Evolutionary conservation across 2,113 vertebrate species (phyloP), one percentile per base, ranked within the genome.

Genomic region (Penelope pileata): DNA sequence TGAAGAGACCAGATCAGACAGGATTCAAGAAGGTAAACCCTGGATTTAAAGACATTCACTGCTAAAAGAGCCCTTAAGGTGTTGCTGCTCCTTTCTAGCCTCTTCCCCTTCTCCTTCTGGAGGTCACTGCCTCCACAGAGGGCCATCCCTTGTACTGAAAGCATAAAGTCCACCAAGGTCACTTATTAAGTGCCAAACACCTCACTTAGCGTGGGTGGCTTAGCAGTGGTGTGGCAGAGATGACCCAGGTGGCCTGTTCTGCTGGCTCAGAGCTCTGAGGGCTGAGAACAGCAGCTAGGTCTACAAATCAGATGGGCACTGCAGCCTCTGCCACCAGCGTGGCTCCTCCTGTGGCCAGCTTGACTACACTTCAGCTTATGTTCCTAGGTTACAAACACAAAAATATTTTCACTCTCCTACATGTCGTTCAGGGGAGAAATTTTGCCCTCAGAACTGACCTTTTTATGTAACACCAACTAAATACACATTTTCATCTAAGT

Each of bases 301-400:
- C 54, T n/a, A 21, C n/a, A 58, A 58, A 58, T 66, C 58, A 85
- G 70, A 47, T 75, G 82, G 38, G 59, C 0, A 1, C 76, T 83
- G 75, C 70, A 90, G 72, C 76, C 45, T 62, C 76, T 62, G 76
- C 76, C 80, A 86, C 83, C 47, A 32, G 50, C 4, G 13, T 56
- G 43, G 74, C 70, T 92, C 75, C 67, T 92, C 78, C 90, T 82
- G 89, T 3, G 7, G 74, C 8, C 3, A 94, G 2, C 32, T 87
- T 75, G 56, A 91, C 69, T 78, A 84, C 69, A 30, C n/a, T 94
- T 75, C 81, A 90, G 70, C 84, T 51, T 38, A 7, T 36, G 89
- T 96, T 93, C 66, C 91, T 93, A 89, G 81, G 91, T 89, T 85
- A 93, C 81, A 87, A 89, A 64, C 12, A 86, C 43, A 80, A 88